Percentiles rank a stretch among this genome's conserved stretches.
Conservation (phyloP, 37 sponge, comb jelly and placozoan genomes). For the Hexactinellida sp. region DNA sequence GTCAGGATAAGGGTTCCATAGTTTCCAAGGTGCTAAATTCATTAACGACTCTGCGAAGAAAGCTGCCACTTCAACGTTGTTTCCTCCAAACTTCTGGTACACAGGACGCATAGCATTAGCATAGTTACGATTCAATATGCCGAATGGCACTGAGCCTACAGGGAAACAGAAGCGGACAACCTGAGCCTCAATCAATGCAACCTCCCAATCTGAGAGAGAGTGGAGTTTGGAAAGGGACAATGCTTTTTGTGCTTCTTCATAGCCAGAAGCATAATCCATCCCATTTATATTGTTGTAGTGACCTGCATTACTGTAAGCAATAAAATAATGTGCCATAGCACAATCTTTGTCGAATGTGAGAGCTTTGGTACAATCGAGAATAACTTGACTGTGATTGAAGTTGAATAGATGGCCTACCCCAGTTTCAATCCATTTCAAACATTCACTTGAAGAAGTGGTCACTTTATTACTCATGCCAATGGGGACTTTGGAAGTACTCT, state of each 20-base stretch:
- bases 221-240: not conserved
- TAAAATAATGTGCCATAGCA: conserved; percentile 45
- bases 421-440: conserved; percentile 30
- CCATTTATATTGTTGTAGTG: conserved; percentile 44
- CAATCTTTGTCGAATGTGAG: conserved; percentile 27
- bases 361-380: conserved; percentile 29
- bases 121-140: conserved; percentile 21
- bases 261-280: conserved; percentile 25
- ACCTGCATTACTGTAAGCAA: conserved; percentile 40
- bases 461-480: conserved; percentile 23
- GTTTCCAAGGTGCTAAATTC: conserved; percentile 45
- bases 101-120: conserved; percentile 37
- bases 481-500: too few species aligned
- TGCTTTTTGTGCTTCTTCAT: conserved; percentile 30
- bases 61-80: conserved; percentile 33
- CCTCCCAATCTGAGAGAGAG: conserved; percentile 29
- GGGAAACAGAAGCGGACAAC: conserved; percentile 32
- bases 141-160: not conserved
- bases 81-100: conserved; percentile 34
- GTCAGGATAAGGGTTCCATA: conserved; percentile 36
- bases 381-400: conserved; percentile 42
- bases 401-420: conserved; percentile 24
- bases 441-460: conserved; percentile 30
- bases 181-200: conserved; percentile 36
- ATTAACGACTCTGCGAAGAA: conserved; percentile 57